These are phyloP conservation scores for Hirudinaria manillensis DNA, from an alignment of 2,888 invertebrate species.

Conservation along the genomic window DNA sequence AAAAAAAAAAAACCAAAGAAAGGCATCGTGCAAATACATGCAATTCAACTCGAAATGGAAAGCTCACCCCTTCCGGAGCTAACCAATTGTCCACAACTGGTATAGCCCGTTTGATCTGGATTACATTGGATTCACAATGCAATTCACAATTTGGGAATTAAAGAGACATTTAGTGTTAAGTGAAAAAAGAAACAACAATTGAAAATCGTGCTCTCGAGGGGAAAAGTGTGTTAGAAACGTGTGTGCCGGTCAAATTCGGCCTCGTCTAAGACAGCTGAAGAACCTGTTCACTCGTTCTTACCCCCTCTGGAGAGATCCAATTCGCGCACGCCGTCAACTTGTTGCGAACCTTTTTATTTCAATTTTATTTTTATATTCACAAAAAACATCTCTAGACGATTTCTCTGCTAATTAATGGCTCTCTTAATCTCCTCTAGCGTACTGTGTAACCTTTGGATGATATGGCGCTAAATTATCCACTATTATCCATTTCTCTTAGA, in stretches of 20 bases:
- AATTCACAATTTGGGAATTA: not conserved
- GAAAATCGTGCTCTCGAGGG: too few relatives aligned
- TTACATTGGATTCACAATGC: not conserved
- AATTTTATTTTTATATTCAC: not conserved
- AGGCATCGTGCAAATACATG: not conserved
- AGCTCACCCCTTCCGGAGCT: conserved; percentile 42
- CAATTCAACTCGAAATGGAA: not conserved
- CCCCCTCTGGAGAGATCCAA: conserved; percentile 39
- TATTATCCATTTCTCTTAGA: not conserved
- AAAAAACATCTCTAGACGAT: not conserved
- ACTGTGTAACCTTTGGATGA: not conserved
- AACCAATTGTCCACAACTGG: conserved; percentile 43
- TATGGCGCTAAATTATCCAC: not conserved
- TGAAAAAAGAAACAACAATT: not conserved
- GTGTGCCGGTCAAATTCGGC: too few relatives aligned
- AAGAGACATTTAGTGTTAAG: conserved; percentile 5
- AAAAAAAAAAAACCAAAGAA: not conserved
- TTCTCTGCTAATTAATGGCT: not conserved
- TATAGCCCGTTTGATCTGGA: conserved; percentile 40
- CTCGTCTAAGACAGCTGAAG: not conserved
- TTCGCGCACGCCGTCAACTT: conserved; percentile 37
- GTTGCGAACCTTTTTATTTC: conserved; percentile 29
- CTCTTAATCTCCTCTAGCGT: not conserved
- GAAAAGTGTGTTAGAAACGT: too few relatives aligned
- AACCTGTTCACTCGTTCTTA: conserved; percentile 29